A percentile compares a stretch with the other conserved stretches of the same genome.
phyloP scores from a whole-genome alignment of 2,797 vertebrate species.

The Phalanger gymnotis region DNA sequence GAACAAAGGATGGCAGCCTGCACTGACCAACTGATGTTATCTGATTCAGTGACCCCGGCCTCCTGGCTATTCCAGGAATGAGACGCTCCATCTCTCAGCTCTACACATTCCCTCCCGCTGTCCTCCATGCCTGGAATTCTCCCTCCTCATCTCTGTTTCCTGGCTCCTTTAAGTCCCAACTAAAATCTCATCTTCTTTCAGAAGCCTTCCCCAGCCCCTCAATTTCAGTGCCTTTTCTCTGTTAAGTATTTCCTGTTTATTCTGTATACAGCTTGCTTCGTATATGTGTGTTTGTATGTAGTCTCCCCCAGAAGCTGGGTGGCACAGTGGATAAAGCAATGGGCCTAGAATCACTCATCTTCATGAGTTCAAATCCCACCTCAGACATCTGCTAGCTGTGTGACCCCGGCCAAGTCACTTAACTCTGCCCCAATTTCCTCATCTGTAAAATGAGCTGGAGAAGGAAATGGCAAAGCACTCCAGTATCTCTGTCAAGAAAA shows the following conservation, averaged over 20 bases:
- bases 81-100: not conserved
- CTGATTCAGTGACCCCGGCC: too few species aligned
- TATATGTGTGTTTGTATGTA: too few species aligned
- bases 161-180: too few species aligned
- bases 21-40: too few species aligned
- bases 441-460: not conserved
- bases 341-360: not conserved
- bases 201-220: not conserved
- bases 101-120: not conserved
- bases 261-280: not conserved
- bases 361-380: not conserved
- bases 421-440: not conserved
- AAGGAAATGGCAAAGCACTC: not conserved
- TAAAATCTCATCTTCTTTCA: not conserved
- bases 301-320: too few species aligned
- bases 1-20: too few species aligned
- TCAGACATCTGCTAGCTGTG: not conserved
- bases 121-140: too few species aligned
- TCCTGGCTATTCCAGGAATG: too few species aligned
- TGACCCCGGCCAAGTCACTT: not conserved
- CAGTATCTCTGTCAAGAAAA: not conserved
- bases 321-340: too few species aligned
- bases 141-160: too few species aligned
- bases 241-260: not conserved
- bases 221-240: too few species aligned